Percentiles rank a stretch among this genome's conserved stretches.
phyloP scores from a whole-genome alignment of 2,888 invertebrate genomes.

The Julus scanicus region DNA sequence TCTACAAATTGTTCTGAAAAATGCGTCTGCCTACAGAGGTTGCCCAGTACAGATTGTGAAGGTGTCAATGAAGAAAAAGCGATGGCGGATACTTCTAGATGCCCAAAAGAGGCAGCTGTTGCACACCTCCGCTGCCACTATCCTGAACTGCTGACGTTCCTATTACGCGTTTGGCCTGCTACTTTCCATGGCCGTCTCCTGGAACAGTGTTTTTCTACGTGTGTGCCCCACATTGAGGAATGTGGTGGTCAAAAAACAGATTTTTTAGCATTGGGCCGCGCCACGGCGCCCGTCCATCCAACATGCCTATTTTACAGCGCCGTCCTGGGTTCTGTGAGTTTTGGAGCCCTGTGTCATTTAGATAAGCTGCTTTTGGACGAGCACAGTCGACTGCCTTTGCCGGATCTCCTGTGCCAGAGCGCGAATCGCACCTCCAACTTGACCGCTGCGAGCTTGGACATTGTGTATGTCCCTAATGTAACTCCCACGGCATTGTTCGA shows the following conservation, averaged over 20 bases:
- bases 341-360: conserved; percentile 51
- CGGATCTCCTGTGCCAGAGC: background rate
- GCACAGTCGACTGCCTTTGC: background rate
- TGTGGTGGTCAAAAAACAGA: background rate
- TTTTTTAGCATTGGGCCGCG: background rate
- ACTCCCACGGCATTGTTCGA: background rate
- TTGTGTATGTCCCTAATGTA: background rate
- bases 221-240: background rate
- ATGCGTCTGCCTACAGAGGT: conserved; percentile 26
- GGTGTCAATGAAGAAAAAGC: background rate
- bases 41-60: background rate
- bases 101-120: background rate
- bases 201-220: conserved; percentile 3
- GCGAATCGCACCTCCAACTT: background rate
- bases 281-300: background rate
- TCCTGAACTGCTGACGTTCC: background rate
- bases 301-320: conserved; percentile 37
- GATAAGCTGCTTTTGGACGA: conserved; percentile 49
- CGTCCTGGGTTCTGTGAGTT: conserved; percentile 28
- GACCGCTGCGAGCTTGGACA: background rate
- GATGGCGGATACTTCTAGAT: background rate
- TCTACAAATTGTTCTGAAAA: background rate
- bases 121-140: background rate
- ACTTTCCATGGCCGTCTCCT: background rate
- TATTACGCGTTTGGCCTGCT: background rate